Conservation (phyloP, 2,797 vertebrate species). For the Pseudochirops cupreus region DNA sequence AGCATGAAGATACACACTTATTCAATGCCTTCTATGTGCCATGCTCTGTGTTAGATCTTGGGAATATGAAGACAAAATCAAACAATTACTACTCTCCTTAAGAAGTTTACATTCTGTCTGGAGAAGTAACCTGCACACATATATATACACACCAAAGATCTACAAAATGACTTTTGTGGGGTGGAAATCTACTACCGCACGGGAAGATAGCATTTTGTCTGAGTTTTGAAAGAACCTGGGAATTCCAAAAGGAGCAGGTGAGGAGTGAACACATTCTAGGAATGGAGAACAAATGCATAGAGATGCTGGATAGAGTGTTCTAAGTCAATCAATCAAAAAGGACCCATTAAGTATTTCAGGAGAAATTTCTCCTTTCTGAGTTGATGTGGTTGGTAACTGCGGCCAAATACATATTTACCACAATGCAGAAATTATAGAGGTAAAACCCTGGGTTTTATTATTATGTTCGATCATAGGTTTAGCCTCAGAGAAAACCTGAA, state of each 20-base stretch:
- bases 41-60: not conserved
- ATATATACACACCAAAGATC: not conserved
- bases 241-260: not conserved
- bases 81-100: not conserved
- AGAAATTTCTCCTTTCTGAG: not conserved
- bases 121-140: not conserved
- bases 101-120: not conserved
- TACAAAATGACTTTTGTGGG: not conserved
- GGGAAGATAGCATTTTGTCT: not conserved
- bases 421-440: not conserved
- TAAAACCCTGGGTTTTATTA: not conserved
- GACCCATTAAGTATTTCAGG: not conserved
- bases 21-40: not conserved
- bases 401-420: not conserved
- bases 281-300: not conserved
- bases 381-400: not conserved
- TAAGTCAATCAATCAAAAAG: not conserved
- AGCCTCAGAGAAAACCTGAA: not conserved
- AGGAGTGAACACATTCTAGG: not conserved
- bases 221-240: not conserved
- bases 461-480: not conserved
- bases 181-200: not conserved
- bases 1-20: not conserved
- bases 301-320: not conserved
- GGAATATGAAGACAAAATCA: not conserved